Conservation (phyloP, 2,888 invertebrate genomes). For the Hirtodrosophila trivittata region DNA sequence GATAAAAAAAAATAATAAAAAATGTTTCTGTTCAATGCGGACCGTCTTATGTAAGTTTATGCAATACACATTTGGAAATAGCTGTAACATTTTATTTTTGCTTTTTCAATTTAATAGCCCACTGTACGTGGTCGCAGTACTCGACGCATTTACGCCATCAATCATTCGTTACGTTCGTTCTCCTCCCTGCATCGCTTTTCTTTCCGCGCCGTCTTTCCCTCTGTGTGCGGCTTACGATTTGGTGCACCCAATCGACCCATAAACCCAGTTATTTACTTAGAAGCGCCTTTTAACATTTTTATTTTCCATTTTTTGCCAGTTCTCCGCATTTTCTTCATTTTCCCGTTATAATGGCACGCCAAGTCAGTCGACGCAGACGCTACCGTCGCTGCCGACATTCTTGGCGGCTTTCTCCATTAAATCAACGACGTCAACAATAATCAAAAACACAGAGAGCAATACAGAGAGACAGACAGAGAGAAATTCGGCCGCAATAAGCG, state of each 20-base stretch:
- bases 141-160: constrained; percentile 47
- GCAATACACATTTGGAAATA: too few relatives aligned
- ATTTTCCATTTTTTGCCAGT: constrained; percentile 19
- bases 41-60: too few relatives aligned
- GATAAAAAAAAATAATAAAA: too few relatives aligned
- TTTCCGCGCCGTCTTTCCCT: too few relatives aligned
- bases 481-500: constrained; percentile 56
- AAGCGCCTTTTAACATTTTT: constrained; percentile 79
- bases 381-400: constrained; percentile 27
- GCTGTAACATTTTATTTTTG: neutral
- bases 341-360: constrained; percentile 49
- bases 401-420: constrained; percentile 71
- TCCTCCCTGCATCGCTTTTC: neutral
- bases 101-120: neutral
- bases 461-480: neutral
- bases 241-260: constrained; percentile 83
- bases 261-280: constrained; percentile 82
- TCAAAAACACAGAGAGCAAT: constrained; percentile 62
- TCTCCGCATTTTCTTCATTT: constrained; percentile 47
- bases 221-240: constrained; percentile 76
- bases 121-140: constrained; percentile 19
- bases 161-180: constrained; percentile 39
- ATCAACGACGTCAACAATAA: constrained; percentile 79
- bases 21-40: too few relatives aligned
- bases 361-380: constrained; percentile 30